Conservation (phyloP, 2,113 vertebrate species). For the Grallaria varia region DNA sequence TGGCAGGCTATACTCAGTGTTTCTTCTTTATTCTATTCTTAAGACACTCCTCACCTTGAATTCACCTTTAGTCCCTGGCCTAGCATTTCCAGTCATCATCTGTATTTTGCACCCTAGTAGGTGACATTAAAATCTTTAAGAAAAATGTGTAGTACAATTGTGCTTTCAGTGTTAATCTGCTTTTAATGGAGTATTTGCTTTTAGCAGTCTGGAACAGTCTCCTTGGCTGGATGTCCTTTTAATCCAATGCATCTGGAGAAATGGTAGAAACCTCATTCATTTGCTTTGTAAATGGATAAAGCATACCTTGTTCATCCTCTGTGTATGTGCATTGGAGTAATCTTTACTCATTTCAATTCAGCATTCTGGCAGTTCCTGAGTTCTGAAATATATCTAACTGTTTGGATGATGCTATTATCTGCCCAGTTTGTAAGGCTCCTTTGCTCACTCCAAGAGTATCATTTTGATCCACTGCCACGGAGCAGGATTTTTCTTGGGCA, state of each 20-base stretch:
- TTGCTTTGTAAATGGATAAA: neutral
- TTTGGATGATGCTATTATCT: neutral
- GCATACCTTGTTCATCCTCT: neutral
- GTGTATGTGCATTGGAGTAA: neutral
- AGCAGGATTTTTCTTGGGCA: neutral
- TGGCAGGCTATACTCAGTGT: neutral
- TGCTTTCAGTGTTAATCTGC: slow-evolving; percentile 36
- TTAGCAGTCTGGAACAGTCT: slow-evolving; percentile 4
- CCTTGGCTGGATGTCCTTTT: slow-evolving; percentile 14
- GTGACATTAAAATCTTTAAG: slow-evolving; percentile 19
- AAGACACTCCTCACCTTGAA: slow-evolving; percentile 1
- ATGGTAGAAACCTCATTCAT: neutral
- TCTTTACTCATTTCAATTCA: neutral
- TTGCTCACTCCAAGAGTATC: neutral
- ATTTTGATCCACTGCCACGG: neutral
- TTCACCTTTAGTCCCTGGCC: slow-evolving; percentile 44
- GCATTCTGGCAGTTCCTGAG: neutral
- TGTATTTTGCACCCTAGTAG: neutral
- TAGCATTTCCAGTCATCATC: neutral
- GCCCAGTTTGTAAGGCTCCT: neutral
- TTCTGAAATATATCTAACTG: neutral
- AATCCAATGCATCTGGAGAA: slow-evolving; percentile 46
- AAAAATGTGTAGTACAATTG: slow-evolving; percentile 7
- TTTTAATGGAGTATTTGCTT: slow-evolving; percentile 54
- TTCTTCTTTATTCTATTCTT: neutral